phyloP scores from a whole-genome alignment of 2,113 vertebrate species.

The Ceuthmochares aereus region DNA sequence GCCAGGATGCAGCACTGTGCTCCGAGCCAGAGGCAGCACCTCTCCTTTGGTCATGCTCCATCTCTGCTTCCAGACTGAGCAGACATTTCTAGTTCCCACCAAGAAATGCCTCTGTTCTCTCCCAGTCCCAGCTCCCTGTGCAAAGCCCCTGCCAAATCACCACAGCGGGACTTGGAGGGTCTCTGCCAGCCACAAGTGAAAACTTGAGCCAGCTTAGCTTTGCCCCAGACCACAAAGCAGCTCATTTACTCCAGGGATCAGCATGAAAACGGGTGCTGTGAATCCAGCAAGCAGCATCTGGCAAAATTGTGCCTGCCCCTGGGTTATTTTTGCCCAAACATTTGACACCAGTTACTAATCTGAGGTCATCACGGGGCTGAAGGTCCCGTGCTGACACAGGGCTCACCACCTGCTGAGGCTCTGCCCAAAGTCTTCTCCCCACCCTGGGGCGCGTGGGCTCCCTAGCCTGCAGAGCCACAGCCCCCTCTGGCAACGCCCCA shows the following conservation, averaged over 20 bases:
- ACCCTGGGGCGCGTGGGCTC: rapidly evolving
- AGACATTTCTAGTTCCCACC: not conserved
- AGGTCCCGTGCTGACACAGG: not conserved
- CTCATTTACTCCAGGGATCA: not conserved
- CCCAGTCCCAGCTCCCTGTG: not conserved
- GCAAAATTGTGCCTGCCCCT: not conserved
- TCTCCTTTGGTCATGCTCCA: not conserved
- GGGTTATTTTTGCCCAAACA: constrained; percentile 86
- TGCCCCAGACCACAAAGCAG: not conserved
- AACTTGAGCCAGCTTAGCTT: not conserved
- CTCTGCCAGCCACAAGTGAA: not conserved
- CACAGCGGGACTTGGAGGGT: not conserved
- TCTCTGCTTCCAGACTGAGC: not conserved
- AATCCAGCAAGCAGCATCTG: not conserved
- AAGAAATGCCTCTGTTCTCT: not conserved
- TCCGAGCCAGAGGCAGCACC: not conserved
- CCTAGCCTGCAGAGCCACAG: not conserved
- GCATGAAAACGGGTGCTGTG: not conserved
- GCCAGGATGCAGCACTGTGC: not conserved
- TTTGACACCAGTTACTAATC: constrained; percentile 77
- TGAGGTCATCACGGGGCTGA: constrained; percentile 21
- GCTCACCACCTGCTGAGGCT: not conserved
- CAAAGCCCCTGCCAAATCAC: not conserved
- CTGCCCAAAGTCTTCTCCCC: not conserved
- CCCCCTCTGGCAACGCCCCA: rapidly evolving